phyloP scores from a whole-genome alignment of 1,140 invertebrate species.

The Platorchestia sp. region DNA sequence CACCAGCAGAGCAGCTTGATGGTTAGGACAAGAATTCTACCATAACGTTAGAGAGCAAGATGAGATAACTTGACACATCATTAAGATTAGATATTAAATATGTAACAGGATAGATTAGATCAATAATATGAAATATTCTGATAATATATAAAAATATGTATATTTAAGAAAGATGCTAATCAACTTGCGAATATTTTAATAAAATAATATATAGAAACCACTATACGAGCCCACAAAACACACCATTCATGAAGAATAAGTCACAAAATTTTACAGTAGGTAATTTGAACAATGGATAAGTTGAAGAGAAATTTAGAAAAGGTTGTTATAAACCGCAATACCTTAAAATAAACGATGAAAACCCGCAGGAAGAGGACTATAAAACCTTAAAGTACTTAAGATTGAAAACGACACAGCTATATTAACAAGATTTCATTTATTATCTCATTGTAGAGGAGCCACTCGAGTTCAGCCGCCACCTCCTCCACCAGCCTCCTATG shows the following conservation, averaged over 20 bases:
- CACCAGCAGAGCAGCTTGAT: not conserved
- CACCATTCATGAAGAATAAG: not conserved
- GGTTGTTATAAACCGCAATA: not conserved
- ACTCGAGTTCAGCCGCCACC: not conserved
- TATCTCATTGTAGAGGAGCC: not conserved
- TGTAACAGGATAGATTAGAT: not conserved
- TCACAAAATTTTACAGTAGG: not conserved
- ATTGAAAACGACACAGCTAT: not conserved
- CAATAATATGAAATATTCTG: not conserved
- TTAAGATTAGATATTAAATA: not conserved
- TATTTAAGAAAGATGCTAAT: not conserved
- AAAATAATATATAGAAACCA: not conserved
- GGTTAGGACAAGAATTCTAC: not conserved
- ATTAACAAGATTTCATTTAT: not conserved
- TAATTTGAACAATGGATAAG: not conserved
- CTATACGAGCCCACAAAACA: not conserved
- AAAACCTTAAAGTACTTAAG: not conserved
- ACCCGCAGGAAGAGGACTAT: not conserved
- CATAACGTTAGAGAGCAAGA: not conserved
- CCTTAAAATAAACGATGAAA: not conserved
- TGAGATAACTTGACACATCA: not conserved
- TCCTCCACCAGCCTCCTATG: not conserved
- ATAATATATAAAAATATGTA: not conserved
- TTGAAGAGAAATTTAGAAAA: not conserved
- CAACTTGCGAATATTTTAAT: not conserved